These are phyloP conservation scores for Cephalopachus bancanus DNA, from an alignment of 2,797 vertebrate genomes.

Conservation along the genomic window DNA sequence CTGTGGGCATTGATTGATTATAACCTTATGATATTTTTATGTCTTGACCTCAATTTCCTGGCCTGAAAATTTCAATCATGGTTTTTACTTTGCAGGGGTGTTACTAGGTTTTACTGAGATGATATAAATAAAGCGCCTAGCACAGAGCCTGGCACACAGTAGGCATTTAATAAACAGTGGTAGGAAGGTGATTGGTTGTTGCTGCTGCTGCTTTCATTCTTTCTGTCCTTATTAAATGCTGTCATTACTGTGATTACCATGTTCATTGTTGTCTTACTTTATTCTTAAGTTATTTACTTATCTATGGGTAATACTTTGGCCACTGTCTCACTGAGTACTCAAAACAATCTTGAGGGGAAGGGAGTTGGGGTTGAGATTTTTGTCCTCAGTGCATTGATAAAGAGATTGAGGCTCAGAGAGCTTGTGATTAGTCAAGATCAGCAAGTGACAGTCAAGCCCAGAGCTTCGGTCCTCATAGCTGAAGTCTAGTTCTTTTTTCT, in stretches of 20 bases:
- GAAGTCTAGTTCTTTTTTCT: slow-evolving; percentile 24
- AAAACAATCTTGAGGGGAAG: neutral
- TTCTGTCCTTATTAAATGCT: slow-evolving; percentile 9
- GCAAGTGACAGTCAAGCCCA: neutral
- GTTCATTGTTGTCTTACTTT: slow-evolving; percentile 9
- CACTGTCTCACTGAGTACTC: slow-evolving; percentile 7
- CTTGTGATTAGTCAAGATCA: neutral
- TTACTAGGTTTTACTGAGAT: slow-evolving; percentile 50
- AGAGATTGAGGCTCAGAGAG: slow-evolving; percentile 28
- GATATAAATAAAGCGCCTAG: neutral
- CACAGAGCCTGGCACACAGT: neutral
- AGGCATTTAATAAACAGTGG: neutral
- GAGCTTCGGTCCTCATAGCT: neutral
- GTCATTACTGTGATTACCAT: neutral
- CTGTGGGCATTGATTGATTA: neutral
- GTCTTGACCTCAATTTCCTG: neutral
- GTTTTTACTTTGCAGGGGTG: slow-evolving; percentile 7
- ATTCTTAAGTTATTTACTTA: slow-evolving; percentile 45
- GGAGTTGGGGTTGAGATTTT: neutral
- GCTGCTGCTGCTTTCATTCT: neutral
- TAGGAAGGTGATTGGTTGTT: neutral
- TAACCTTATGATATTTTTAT: slow-evolving; percentile 43
- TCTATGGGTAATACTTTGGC: neutral
- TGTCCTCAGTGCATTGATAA: neutral
- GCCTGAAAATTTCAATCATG: neutral